Evolutionary conservation across 2,888 invertebrate genomes (phyloP).

Genomic region (Galeopsomyia nigrocyanea): DNA sequence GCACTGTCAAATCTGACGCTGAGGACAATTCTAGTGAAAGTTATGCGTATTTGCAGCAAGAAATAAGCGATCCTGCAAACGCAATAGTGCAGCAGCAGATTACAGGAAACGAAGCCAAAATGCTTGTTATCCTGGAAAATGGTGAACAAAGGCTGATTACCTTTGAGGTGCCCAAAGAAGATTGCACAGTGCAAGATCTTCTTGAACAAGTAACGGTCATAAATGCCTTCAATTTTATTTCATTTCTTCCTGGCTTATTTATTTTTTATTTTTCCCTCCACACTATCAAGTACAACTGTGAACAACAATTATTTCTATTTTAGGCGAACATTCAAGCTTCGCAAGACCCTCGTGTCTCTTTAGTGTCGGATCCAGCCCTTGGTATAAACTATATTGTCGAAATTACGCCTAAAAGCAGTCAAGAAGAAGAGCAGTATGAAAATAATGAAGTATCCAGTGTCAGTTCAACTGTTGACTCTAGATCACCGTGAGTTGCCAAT

Average conservation of each 20-base stretch:
- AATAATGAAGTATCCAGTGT: constrained; percentile 20
- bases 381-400: constrained; percentile 87
- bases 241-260: not conserved
- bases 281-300: not conserved
- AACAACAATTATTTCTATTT: constrained; percentile 32
- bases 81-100: constrained; percentile 65
- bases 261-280: constrained; percentile 22
- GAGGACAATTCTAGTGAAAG: constrained; percentile 56
- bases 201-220: constrained; percentile 77
- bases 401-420: constrained; percentile 70
- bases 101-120: constrained; percentile 76
- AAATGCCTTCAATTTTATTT: no score
- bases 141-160: constrained; percentile 87
- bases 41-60: constrained; percentile 61
- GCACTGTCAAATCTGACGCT: constrained; percentile 50
- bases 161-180: constrained; percentile 85
- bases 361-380: constrained; percentile 80
- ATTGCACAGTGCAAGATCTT: constrained; percentile 86
- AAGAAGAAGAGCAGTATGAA: constrained; percentile 50
- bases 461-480: constrained; percentile 21
- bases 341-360: constrained; percentile 79
- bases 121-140: constrained; percentile 82
- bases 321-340: constrained; percentile 80
- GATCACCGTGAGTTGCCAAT: constrained; percentile 36
- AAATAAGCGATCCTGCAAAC: constrained; percentile 60